Percentiles rank a stretch among this genome's conserved stretches.
These are phyloP conservation scores for Psittacula derbiana DNA, from an alignment of 2,797 vertebrate species.

Conservation along the genomic window DNA sequence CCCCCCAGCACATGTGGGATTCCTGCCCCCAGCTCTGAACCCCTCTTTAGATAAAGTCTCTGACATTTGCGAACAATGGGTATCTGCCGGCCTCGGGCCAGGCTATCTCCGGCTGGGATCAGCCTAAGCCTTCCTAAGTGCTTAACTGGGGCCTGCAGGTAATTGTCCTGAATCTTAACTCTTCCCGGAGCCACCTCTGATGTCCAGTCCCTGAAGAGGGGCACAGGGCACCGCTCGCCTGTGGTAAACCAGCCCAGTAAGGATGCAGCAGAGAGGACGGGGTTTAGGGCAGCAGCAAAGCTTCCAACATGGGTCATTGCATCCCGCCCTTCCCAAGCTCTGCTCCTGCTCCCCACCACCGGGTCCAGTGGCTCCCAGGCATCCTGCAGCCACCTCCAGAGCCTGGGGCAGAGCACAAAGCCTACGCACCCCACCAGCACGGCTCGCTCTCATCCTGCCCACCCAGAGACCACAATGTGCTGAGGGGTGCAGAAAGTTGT, in stretches of 20 bases:
- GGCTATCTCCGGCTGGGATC: not conserved
- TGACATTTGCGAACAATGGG: constrained; percentile 59
- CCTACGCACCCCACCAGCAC: not conserved
- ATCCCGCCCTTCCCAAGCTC: not conserved
- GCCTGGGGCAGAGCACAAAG: not conserved
- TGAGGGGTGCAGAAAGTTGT: constrained; percentile 37
- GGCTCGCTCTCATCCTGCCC: not conserved
- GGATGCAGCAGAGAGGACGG: accelerated
- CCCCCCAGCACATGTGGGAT: not conserved
- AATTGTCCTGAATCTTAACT: not conserved
- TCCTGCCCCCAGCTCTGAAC: not conserved
- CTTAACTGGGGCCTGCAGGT: constrained; percentile 8
- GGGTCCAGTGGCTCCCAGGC: accelerated
- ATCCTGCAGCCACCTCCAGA: not conserved
- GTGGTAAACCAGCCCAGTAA: not conserved
- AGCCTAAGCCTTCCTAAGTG: constrained; percentile 44
- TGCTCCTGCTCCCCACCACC: not conserved
- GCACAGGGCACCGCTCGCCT: not conserved
- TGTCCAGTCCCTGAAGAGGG: not conserved
- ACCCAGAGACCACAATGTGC: not conserved
- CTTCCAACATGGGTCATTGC: accelerated
- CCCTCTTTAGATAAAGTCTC: not conserved
- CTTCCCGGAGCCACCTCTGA: not conserved
- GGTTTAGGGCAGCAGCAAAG: not conserved
- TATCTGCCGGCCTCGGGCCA: constrained; percentile 37